phyloP scores from a whole-genome alignment of 2,888 invertebrate genomes.

The Crepidodera aurea region DNA sequence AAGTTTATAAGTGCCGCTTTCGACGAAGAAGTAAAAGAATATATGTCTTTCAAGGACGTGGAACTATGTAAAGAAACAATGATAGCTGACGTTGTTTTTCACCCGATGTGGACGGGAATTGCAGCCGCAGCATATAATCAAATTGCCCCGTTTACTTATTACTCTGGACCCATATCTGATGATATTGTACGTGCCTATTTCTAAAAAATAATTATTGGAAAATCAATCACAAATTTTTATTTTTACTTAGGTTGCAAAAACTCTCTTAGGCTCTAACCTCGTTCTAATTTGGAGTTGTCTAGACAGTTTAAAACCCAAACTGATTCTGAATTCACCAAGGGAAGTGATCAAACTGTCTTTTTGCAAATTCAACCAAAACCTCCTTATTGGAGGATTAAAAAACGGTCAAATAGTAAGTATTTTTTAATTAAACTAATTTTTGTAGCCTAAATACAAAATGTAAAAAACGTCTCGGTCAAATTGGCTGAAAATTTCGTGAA shows the following conservation, averaged over 20 bases:
- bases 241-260: constrained; percentile 47
- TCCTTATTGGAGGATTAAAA: constrained; percentile 74
- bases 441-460: no score
- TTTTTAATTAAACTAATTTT: not conserved
- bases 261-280: constrained; percentile 70
- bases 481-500: no score
- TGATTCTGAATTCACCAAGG: constrained; percentile 72
- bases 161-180: constrained; percentile 49
- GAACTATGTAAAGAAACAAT: constrained; percentile 70
- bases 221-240: no score
- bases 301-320: constrained; percentile 74
- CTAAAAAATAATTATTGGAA: no score
- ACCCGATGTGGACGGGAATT: constrained; percentile 75
- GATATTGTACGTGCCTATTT: constrained; percentile 48
- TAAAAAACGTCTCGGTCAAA: no score
- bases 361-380: constrained; percentile 74
- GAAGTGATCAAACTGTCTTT: constrained; percentile 73
- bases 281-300: constrained; percentile 79
- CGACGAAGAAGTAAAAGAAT: constrained; percentile 60
- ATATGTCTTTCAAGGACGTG: constrained; percentile 73
- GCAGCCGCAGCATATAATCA: constrained; percentile 74
- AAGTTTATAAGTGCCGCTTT: constrained; percentile 58
- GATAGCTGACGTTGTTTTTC: constrained; percentile 73
- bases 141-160: constrained; percentile 64
- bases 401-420: constrained; percentile 71